These are phyloP conservation scores for Diceros bicornis DNA, from an alignment of 2,797 vertebrate genomes.

Conservation along the genomic window DNA sequence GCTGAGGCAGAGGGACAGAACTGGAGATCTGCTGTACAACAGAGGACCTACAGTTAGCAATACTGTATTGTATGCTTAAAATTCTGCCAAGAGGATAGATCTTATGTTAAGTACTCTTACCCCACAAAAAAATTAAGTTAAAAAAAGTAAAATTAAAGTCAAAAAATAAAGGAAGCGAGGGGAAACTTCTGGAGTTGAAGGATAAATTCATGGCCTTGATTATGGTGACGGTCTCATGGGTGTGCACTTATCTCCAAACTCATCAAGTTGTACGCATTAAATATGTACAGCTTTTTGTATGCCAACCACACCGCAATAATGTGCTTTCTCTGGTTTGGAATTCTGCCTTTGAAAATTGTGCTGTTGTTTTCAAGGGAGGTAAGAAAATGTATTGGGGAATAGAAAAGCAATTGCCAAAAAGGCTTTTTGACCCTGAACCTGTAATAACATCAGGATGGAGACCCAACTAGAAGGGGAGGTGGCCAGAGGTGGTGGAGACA, in stretches of 20 bases:
- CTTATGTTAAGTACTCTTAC: background rate
- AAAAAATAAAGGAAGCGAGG: no score
- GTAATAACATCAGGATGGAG: background rate
- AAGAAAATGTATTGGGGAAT: background rate
- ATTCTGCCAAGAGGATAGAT: no score
- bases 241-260: no score
- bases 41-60: accelerated
- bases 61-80: accelerated
- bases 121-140: background rate
- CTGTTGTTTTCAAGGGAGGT: background rate
- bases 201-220: no score
- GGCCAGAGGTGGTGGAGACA: accelerated
- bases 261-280: no score
- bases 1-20: background rate
- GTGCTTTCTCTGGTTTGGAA: background rate
- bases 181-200: background rate
- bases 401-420: background rate
- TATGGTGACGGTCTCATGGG: no score
- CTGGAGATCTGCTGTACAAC: accelerated
- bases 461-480: background rate
- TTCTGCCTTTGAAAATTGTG: background rate
- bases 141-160: background rate
- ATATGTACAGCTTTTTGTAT: no score
- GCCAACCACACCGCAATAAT: accelerated
- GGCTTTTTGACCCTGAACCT: background rate